Evolutionary conservation across 2,797 vertebrate species (phyloP), one percentile per base, ranked within the genome.

Genomic region (Cyprinella venusta): DNA sequence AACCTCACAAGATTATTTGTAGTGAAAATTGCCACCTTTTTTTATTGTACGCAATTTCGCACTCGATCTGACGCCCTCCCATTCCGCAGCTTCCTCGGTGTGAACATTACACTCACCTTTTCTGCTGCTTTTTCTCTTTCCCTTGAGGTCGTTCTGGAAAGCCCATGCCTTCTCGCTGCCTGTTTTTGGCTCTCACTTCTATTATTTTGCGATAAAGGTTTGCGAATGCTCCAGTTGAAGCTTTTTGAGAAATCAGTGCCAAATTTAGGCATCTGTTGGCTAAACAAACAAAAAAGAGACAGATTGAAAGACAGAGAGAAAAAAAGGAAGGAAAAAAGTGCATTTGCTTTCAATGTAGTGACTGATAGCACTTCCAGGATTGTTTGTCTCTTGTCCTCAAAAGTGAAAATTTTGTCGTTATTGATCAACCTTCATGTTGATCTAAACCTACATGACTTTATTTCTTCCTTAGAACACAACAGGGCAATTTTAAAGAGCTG

Each of bases 181-280:
- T 50, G 65, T 19, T 50, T 63, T 69, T 80, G 68, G 38, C 33
- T 79, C 48, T 69, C 40, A 64, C 48, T 54, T 76, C 40, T 65
- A 40, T 82, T 82, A 33, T 48, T 82, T 52, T 82, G 61, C 67
- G 33, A 67, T 54, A 67, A 76, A 42, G 80, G 56, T 76, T 76
- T 42, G 71, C 12, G 24, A 52, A 74, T 67, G n/a, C 48, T 76
- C 64, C 45, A 42, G 24, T 82, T 65, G 24, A 82, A 75, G 45
- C 42, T 45, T 81, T 61, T 45, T 81, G 79, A 72, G 79, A 81
- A 50, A 54, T 38, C 30, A 0, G 69, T 61, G 69, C 80, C 56
- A 74, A 74, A 64, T 64, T 10, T 74, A 50, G 33, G 13, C 59
- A 74, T 81, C 80, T 81, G 79, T 72, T 81, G 38, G 67, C 38